phyloP scores from a whole-genome alignment of 2,113 vertebrate genomes.

The Pycnonotus jocosus region DNA sequence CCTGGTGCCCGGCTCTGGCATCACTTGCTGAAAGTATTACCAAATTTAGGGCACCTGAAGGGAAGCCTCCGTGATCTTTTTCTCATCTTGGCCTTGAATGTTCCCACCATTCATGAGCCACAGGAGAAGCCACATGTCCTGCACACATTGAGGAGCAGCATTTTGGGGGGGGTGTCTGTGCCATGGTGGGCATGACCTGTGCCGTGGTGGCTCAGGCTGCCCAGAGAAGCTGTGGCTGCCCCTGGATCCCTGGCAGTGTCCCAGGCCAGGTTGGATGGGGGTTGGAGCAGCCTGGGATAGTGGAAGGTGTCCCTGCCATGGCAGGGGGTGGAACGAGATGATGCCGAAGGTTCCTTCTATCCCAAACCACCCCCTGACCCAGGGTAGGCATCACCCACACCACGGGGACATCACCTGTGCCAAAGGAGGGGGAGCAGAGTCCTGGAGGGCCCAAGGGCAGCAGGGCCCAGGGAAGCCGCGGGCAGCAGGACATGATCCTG shows the following conservation, averaged over 20 bases:
- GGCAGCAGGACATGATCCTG: accelerated
- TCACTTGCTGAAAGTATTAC: accelerated
- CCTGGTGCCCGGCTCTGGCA: not conserved
- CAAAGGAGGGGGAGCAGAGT: not conserved
- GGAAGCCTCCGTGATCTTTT: accelerated
- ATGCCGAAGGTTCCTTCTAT: not conserved
- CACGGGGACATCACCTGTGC: accelerated
- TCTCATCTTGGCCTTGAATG: accelerated
- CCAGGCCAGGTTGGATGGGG: not conserved
- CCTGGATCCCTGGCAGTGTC: not conserved
- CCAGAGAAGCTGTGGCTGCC: not conserved
- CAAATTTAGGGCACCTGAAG: not conserved
- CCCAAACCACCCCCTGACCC: not conserved
- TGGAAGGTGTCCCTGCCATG: no score
- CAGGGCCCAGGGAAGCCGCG: not conserved
- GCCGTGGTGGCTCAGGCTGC: not conserved
- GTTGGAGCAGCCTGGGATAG: not conserved
- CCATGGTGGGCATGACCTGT: not conserved
- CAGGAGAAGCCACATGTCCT: not conserved
- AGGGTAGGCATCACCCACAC: not conserved
- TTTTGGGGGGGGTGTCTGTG: no score
- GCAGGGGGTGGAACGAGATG: accelerated
- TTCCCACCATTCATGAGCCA: accelerated
- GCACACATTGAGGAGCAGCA: not conserved
- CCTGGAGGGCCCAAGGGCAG: not conserved